Base-by-base conservation (phyloP, 2,113 vertebrate genomes). In the Dicrurus megarhynchus region DNA sequence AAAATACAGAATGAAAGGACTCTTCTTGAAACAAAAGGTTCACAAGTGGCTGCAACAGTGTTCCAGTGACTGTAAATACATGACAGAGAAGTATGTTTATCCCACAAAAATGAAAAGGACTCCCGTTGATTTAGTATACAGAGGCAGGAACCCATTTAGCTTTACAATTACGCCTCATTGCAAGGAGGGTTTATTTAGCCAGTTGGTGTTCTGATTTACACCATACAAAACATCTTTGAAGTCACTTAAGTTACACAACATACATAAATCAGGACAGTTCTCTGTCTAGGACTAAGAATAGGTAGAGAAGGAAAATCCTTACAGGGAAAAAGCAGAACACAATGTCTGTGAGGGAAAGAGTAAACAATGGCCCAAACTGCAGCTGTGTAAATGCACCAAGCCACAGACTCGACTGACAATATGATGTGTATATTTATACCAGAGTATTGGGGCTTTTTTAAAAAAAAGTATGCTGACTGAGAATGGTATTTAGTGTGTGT, bases 361-460 rank as follows among this genome's bases (percentile, higher is more conserved):
- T 71, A 91, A 95, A 94, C 82, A 94, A 69, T 37, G 89, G 16
- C 39, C 63, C 65, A 52, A 80, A 35, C 60, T 41, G 47, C 90
- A 95, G 90, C 95, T 92, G 90, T 90, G 90, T 56, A 95, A 95
- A 95, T 84, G 85, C 60, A 68, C 27, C 0, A 13, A 65, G 42
- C 60, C 83, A 83, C 42, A 49, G 75, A n/a, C 49, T 37, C 27
- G 0, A 49, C 67, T 84, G 79, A 83, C 83, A 93, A 67, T 56
- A 50, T 18, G 16, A 83, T 26, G 41, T 35, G 44, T 44, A 10
- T 88, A 67, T 86, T 85, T 84, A 77, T 60, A 71, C 9, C 79
- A 71, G 27, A 73, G 53, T 24, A 26, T 37, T 71, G 37, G 23
- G 35, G 24, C 7, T 80, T 82, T 60, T 20, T 4, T 39, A 39